Evolutionary conservation across 2,797 vertebrate species (phyloP), one percentile per base, ranked within the genome.

Genomic region (Mus caroli): DNA sequence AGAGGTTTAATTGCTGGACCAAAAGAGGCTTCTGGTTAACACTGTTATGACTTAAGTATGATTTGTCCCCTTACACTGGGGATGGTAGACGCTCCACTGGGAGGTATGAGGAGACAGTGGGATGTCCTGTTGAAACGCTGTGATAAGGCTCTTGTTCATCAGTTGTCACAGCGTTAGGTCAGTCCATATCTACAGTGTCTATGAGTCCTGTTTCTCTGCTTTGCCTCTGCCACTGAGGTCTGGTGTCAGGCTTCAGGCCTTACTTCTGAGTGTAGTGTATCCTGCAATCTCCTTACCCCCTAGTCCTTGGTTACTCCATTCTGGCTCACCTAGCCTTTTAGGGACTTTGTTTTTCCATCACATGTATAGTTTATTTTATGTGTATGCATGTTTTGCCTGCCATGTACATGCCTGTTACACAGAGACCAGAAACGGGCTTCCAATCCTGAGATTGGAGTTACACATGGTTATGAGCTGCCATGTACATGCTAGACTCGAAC

Each of bases 11-110:
- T 80, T 96, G 78, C 71, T 83, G 56, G 37, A 43, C n/a, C 19
- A 78, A 93, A 93, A 75, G 37, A 91, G 60, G n/a, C n/a, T 94
- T 60, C 73, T 95, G 67, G 77, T 94, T 62, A 9, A 46, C 5
- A 73, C 11, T 6, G 24, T 20, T 31, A n/a, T n/a, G 54, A 69
- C 40, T 62, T 79, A 28, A 88, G 62, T 34, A 22, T 24, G 26
- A 62, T 82, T 75, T 75, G 77, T 40, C 40, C 43, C 64, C 34
- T 56, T 69, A 69, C 26, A 52, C 52, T 62, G 4, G 50, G 40
- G 77, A 43, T 54, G 64, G 28, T 82, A 34, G 40, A 73, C 14
- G 2, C 19, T 12, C 78, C n/a, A n/a, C 24, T 3, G 37, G 43
- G n/a, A 15, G 1, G 58, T 24, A 7, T 37, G 56, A 37, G 13